Evolutionary conservation across 2,888 invertebrate species (phyloP).

Genomic region (Scelioninae gen. 1): DNA sequence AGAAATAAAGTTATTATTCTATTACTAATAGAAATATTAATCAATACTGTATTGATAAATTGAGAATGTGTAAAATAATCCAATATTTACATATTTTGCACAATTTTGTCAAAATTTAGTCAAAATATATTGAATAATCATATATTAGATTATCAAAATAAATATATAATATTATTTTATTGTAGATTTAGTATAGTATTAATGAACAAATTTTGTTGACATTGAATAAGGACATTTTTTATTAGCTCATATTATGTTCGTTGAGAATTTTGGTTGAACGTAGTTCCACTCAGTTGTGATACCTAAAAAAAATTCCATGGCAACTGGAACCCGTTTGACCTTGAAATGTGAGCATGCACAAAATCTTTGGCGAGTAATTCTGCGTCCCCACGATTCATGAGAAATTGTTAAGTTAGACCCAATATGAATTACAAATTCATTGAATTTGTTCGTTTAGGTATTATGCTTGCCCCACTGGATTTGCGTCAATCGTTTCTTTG

Average conservation of each 20-base stretch:
- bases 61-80: too few species aligned
- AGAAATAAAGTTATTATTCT: neutral
- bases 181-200: too few species aligned
- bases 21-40: too few species aligned
- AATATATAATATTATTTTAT: too few species aligned
- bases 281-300: neutral
- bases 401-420: constrained; percentile 1
- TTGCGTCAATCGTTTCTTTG: constrained; percentile 10
- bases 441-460: neutral
- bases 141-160: too few species aligned
- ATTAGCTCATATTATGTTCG: neutral
- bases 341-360: constrained; percentile 10
- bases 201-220: too few species aligned
- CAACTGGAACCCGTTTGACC: constrained; percentile 23
- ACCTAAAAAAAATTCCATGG: constrained; percentile 12
- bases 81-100: too few species aligned
- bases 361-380: constrained; percentile 10
- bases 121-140: too few species aligned
- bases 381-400: neutral
- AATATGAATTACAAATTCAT: neutral
- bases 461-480: constrained; percentile 9
- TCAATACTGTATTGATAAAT: too few species aligned
- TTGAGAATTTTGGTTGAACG: neutral
- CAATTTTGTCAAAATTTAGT: too few species aligned
- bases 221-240: too few species aligned